These are phyloP conservation scores for Zelostemma sp. DNA, from an alignment of 1,140 invertebrate genomes.

Conservation along the genomic window DNA sequence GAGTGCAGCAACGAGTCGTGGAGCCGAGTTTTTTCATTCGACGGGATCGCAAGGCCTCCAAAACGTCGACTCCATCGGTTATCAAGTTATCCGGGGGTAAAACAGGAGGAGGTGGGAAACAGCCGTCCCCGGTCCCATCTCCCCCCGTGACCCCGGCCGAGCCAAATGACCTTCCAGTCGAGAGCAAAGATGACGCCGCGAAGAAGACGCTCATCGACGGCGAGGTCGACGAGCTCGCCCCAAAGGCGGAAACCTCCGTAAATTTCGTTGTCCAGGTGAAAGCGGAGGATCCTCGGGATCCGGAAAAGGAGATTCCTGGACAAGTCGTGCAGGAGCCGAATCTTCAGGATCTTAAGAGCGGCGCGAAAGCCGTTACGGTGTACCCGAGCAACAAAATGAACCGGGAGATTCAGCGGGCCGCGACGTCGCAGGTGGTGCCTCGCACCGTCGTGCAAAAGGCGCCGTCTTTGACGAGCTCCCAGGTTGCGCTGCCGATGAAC, in stretches of 20 bases:
- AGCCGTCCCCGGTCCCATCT: constrained; percentile 58
- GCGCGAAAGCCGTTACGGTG: neutral
- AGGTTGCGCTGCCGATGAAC: neutral
- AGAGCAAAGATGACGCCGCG: constrained; percentile 9
- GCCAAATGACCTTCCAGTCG: constrained; percentile 9
- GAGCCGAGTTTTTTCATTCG: constrained; percentile 40
- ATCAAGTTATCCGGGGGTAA: constrained; percentile 67
- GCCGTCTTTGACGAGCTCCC: neutral
- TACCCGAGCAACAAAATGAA: neutral
- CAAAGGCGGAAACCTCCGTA: constrained; percentile 55
- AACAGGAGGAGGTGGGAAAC: constrained; percentile 58
- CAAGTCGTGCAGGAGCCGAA: constrained; percentile 12
- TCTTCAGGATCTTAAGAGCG: no score
- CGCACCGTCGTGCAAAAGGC: constrained; percentile 12
- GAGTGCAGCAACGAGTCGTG: neutral
- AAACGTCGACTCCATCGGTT: constrained; percentile 68
- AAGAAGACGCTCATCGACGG: constrained; percentile 15
- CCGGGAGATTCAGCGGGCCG: neutral
- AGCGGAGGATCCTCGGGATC: neutral
- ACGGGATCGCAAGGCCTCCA: constrained; percentile 59
- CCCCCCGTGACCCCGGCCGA: constrained; percentile 42
- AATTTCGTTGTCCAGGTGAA: constrained; percentile 58
- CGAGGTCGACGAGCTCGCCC: constrained; percentile 20
- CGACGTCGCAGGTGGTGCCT: constrained; percentile 2
- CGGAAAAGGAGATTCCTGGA: neutral